Conservation (phyloP, 2,113 vertebrate genomes). For the Zosterops japonicus region DNA sequence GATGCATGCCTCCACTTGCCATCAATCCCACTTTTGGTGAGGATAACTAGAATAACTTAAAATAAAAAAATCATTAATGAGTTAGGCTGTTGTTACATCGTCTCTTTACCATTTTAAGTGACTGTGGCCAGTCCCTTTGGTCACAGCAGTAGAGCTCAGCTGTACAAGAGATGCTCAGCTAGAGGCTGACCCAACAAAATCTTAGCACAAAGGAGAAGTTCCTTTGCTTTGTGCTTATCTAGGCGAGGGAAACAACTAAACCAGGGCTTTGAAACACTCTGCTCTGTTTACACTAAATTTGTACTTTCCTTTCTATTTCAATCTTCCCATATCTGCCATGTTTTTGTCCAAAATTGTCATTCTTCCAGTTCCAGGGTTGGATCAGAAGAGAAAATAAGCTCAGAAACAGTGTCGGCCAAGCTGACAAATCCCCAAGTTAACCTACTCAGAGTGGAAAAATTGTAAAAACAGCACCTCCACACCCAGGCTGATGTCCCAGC, state of each 20-base stretch:
- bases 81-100: neutral
- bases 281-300: neutral
- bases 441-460: neutral
- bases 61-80: neutral
- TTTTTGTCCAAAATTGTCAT: neutral
- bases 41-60: neutral
- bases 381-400: neutral
- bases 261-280: neutral
- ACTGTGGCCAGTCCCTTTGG: rapidly evolving
- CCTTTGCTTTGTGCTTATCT: neutral
- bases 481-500: neutral
- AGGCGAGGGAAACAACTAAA: neutral
- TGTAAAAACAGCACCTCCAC: neutral
- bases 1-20: neutral
- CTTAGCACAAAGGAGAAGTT: neutral
- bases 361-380: neutral
- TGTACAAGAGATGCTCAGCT: neutral
- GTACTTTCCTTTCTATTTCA: neutral
- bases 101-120: neutral
- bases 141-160: neutral
- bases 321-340: neutral
- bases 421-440: neutral
- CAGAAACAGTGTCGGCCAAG: neutral
- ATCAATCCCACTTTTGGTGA: neutral
- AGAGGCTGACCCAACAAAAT: neutral